Percentiles rank a stretch among this genome's conserved stretches.
These are phyloP conservation scores for Clarias macrocephalus DNA, from an alignment of 2,113 vertebrate species.

Conservation along the genomic window DNA sequence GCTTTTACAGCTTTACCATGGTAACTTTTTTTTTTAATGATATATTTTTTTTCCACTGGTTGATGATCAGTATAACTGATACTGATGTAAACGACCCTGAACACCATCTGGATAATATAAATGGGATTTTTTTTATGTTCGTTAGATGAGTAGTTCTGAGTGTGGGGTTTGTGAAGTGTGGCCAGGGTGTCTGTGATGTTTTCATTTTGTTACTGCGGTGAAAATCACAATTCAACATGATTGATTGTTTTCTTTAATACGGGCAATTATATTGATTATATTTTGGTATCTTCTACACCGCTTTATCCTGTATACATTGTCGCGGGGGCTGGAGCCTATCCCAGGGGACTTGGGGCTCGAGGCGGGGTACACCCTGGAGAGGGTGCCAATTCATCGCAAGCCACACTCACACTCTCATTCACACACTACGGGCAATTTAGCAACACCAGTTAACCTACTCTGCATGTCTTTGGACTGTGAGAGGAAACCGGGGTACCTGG, in stretches of 20 bases:
- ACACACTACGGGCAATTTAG: too few species aligned
- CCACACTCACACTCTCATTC: too few species aligned
- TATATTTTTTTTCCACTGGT: not conserved
- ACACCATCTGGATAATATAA: constrained; percentile 22
- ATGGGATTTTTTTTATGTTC: constrained; percentile 17
- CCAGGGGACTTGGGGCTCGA: too few species aligned
- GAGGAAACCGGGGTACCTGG: too few species aligned
- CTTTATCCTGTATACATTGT: not conserved
- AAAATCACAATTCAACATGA: not conserved
- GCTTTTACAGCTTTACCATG: not conserved
- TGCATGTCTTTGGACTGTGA: too few species aligned
- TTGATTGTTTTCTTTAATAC: not conserved
- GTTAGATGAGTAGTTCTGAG: not conserved
- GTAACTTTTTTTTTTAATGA: not conserved
- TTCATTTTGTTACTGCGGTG: not conserved
- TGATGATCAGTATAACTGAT: constrained; percentile 8
- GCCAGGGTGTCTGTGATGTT: not conserved
- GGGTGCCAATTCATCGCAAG: too few species aligned
- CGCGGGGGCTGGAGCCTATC: not conserved
- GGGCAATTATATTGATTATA: not conserved
- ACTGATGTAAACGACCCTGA: constrained; percentile 19
- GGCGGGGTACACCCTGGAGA: too few species aligned
- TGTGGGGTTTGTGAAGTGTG: not conserved
- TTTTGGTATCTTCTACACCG: too few species aligned
- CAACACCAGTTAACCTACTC: too few species aligned